Conservation (phyloP, 2,888 invertebrate species). For the Ashinkailepas kermadecensis region DNA sequence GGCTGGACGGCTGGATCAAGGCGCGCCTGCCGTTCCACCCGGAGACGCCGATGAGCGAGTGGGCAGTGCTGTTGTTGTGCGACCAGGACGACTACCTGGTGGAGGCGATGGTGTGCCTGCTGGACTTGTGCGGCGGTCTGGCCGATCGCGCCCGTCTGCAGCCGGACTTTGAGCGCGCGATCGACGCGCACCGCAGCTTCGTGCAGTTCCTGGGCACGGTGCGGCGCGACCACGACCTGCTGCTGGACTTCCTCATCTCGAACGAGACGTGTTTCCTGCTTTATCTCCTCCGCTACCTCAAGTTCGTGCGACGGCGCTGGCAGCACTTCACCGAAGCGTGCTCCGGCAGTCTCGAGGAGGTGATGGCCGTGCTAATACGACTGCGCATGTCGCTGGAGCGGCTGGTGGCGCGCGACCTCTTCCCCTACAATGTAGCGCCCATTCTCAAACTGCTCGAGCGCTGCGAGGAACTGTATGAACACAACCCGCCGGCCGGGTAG, state of each 20-base stretch:
- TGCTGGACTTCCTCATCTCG: conserved; percentile 76
- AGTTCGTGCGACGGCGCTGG: conserved; percentile 77
- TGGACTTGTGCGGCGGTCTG: conserved; percentile 78
- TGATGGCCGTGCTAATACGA: conserved; percentile 73
- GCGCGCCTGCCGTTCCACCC: conserved; percentile 75
- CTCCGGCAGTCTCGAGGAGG: conserved; percentile 60
- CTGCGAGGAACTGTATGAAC: conserved; percentile 29
- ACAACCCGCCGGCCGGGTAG: neutral
- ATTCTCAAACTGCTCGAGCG: conserved; percentile 67
- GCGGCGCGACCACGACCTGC: conserved; percentile 67
- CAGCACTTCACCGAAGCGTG: conserved; percentile 70
- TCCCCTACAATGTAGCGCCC: conserved; percentile 84
- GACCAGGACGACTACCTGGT: conserved; percentile 87
- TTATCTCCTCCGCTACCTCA: conserved; percentile 72
- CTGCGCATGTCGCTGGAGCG: conserved; percentile 71
- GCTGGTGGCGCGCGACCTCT: conserved; percentile 70
- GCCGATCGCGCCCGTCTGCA: conserved; percentile 45
- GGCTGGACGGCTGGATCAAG: conserved; percentile 73
- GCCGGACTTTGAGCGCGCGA: conserved; percentile 54
- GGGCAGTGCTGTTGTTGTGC: conserved; percentile 77
- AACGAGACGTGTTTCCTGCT: conserved; percentile 84
- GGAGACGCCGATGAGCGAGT: conserved; percentile 76
- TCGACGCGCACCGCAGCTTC: conserved; percentile 79
- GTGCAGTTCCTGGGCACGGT: conserved; percentile 77
- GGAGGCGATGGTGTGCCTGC: conserved; percentile 83